These are phyloP conservation scores for Lathamus discolor DNA, from an alignment of 2,113 vertebrate genomes.

Conservation along the genomic window DNA sequence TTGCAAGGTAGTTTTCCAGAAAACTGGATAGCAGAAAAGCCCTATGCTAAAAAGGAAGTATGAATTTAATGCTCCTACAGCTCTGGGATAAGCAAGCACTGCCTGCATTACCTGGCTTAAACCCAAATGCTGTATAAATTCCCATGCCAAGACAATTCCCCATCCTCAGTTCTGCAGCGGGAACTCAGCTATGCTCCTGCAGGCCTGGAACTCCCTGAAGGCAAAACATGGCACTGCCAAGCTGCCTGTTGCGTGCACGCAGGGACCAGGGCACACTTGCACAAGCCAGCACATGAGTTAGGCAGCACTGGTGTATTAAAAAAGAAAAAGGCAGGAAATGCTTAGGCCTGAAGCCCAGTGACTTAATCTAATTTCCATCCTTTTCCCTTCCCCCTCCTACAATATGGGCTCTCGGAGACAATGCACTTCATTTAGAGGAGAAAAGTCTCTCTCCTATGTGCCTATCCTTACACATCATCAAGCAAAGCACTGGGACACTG, in stretches of 20 bases:
- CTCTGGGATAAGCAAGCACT: conserved; percentile 8
- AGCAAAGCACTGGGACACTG: not conserved
- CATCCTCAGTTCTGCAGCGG: not conserved
- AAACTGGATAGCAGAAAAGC: conserved; percentile 41
- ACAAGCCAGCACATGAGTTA: not conserved
- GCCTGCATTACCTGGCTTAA: not conserved
- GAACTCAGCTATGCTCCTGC: not conserved
- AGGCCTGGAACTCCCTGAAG: not conserved
- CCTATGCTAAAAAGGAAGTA: not conserved
- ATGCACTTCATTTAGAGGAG: conserved; percentile 5
- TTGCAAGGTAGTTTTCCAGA: conserved; percentile 7
- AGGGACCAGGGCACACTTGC: not conserved
- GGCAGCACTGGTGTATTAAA: not conserved
- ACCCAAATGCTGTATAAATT: not conserved
- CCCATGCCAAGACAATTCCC: conserved; percentile 3
- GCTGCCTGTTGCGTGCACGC: not conserved
- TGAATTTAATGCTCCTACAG: conserved; percentile 23
- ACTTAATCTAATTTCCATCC: conserved; percentile 59
- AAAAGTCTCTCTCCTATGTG: not conserved
- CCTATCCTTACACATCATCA: not conserved
- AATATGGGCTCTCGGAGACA: not conserved
- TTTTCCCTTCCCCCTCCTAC: conserved; percentile 32
- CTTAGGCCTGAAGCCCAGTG: conserved; percentile 55
- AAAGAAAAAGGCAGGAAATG: conserved; percentile 8
- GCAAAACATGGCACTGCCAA: not conserved